These are phyloP conservation scores for Psittacula echo DNA, from an alignment of 2,797 vertebrate genomes.

Conservation along the genomic window DNA sequence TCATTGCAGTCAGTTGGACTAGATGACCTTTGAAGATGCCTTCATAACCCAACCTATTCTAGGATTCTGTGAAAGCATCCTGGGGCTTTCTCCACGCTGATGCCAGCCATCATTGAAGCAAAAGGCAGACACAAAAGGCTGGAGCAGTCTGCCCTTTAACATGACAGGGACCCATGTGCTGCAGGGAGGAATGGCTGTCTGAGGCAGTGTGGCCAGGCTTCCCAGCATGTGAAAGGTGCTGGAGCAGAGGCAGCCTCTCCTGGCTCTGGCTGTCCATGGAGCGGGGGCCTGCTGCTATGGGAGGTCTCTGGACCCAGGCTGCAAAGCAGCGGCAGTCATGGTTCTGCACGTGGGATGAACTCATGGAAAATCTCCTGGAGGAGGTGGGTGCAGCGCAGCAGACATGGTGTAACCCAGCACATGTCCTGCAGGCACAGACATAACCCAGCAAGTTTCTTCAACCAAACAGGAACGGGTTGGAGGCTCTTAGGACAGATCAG, in stretches of 20 bases:
- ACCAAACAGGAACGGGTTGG: not conserved
- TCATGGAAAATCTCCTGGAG: not conserved
- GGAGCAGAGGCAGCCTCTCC: not conserved
- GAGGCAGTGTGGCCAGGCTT: not conserved
- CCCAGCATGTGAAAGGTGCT: not conserved
- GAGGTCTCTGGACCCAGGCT: not conserved
- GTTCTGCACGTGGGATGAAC: not conserved
- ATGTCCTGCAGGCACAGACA: not conserved
- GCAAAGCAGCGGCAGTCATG: not conserved
- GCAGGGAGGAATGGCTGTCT: rapidly evolving
- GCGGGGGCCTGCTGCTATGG: not conserved
- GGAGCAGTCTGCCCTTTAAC: not conserved
- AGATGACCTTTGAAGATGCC: not conserved
- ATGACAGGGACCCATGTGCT: not conserved
- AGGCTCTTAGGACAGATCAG: not conserved
- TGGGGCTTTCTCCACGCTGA: rapidly evolving
- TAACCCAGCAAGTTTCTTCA: not conserved
- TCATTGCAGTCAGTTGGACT: not conserved
- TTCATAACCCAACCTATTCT: not conserved
- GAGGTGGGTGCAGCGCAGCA: rapidly evolving
- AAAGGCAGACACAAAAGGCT: not conserved
- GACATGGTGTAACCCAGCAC: not conserved
- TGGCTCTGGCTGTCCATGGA: not conserved
- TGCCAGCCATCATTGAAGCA: not conserved
- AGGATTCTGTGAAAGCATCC: not conserved